Conservation (phyloP, 2,113 vertebrate genomes). For the Epinephelus lanceolatus region DNA sequence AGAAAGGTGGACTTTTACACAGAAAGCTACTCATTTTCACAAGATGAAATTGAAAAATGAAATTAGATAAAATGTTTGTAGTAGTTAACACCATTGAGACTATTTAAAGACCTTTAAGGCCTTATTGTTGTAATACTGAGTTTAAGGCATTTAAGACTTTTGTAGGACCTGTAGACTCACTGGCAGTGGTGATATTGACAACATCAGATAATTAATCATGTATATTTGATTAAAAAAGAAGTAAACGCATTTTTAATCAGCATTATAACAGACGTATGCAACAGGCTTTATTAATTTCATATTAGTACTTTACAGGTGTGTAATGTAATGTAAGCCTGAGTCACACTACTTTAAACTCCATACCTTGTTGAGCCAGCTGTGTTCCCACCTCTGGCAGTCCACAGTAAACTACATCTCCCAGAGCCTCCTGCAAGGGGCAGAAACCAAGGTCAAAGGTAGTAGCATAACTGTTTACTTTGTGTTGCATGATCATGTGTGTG, state of each 20-base stretch:
- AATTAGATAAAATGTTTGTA: no score
- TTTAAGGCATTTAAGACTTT: no score
- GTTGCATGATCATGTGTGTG: neutral
- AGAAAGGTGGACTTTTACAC: no score
- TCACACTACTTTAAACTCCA: conserved; percentile 31
- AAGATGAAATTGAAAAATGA: no score
- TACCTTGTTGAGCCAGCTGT: conserved; percentile 93
- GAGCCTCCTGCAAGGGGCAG: conserved; percentile 86
- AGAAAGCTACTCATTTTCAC: no score
- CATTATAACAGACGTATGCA: neutral
- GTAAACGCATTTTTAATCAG: no score
- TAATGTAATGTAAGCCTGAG: neutral
- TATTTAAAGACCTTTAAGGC: no score
- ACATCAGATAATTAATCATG: neutral
- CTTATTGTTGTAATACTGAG: no score
- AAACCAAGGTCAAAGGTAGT: conserved; percentile 10
- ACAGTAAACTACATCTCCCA: conserved; percentile 98
- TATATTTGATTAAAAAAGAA: neutral
- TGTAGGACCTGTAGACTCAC: no score
- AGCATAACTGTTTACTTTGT: neutral
- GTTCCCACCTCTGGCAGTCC: conserved; percentile 95
- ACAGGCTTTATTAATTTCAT: neutral
- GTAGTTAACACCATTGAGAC: no score
- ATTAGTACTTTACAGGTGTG: neutral
- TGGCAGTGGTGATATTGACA: neutral